Evolutionary conservation across 2,113 vertebrate species (phyloP).

Genomic region (Neotragus moschatus): DNA sequence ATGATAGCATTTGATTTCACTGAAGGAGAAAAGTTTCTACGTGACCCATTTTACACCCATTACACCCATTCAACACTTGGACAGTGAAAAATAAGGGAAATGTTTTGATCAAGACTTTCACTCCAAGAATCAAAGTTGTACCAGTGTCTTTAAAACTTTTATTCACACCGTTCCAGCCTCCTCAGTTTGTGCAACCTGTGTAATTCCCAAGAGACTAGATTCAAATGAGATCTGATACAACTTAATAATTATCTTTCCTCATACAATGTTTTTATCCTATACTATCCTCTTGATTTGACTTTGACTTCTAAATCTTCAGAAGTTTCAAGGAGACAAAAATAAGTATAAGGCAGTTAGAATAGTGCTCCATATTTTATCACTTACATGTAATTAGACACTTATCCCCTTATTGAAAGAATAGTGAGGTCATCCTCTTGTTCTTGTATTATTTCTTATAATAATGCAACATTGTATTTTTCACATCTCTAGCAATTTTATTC

Average conservation of each 20-base stretch:
- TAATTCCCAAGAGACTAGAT: neutral
- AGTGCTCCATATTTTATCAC: neutral
- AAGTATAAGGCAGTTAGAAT: neutral
- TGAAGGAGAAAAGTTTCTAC: neutral
- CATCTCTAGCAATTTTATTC: neutral
- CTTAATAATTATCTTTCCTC: neutral
- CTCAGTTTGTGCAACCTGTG: neutral
- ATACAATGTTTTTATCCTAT: neutral
- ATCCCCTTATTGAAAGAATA: neutral
- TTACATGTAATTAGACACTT: neutral
- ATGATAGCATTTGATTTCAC: neutral
- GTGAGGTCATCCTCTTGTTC: neutral
- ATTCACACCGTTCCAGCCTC: neutral
- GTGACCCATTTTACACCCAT: neutral
- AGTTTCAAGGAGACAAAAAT: slow-evolving; percentile 4
- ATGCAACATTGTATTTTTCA: neutral
- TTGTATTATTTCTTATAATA: neutral
- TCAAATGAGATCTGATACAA: neutral
- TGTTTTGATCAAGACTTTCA: neutral
- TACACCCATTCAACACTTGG: neutral
- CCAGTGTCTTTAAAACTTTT: neutral
- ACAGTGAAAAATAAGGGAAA: neutral
- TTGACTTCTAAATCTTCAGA: neutral
- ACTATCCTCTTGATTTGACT: neutral
- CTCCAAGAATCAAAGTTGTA: neutral